phyloP scores from a whole-genome alignment of 2,797 vertebrate genomes.

The Siniperca scherzeri region DNA sequence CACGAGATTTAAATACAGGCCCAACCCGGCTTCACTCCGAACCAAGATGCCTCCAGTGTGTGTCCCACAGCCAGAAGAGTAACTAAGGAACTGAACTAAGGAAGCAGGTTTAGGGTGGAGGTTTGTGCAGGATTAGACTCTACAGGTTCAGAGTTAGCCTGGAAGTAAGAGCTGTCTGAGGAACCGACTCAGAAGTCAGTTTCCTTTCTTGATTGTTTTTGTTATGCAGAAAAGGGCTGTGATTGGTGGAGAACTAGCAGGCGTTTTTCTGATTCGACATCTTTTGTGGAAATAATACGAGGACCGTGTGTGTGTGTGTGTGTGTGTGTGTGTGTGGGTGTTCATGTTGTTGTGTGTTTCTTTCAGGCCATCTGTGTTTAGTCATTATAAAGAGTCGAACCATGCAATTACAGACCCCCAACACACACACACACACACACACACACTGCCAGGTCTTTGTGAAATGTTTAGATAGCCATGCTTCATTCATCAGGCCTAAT shows the following conservation, averaged over 20 bases:
- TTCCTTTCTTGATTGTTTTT: not conserved
- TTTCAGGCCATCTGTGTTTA: conserved; percentile 14
- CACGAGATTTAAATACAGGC: no score
- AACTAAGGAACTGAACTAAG: no score
- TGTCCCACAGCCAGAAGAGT: no score
- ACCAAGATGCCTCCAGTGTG: no score
- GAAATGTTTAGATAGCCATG: conserved; percentile 58
- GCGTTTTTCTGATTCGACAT: not conserved
- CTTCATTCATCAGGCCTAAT: conserved; percentile 62
- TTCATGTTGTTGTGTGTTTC: conserved; percentile 12
- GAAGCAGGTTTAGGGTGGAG: no score
- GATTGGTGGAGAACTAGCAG: conserved; percentile 9
- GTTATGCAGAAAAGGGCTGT: not conserved
- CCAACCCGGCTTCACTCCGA: no score
- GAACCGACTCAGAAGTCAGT: not conserved
- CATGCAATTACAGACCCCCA: conserved; percentile 9
- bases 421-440: not conserved
- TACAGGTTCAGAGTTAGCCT: no score
- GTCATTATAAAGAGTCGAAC: conserved; percentile 24
- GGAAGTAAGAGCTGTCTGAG: no score
- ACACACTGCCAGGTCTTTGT: conserved; percentile 48
- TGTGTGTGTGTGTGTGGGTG: not conserved
- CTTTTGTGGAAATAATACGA: not conserved
- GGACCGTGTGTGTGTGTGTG: not conserved
- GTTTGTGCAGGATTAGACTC: no score